Conservation (phyloP, 2,888 invertebrate species). For the Acanthosoma haemorrhoidale region DNA sequence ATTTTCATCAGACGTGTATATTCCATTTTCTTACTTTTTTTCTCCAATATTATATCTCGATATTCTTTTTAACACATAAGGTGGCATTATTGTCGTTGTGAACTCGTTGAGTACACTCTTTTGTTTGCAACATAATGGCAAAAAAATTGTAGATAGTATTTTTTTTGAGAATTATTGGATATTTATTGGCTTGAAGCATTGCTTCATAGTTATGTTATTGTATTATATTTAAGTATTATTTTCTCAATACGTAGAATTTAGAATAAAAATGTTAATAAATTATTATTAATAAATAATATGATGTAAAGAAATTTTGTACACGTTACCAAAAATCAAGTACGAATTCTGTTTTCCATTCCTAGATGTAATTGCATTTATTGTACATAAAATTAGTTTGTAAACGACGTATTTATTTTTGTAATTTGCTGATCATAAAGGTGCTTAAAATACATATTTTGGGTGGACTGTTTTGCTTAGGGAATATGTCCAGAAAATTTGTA, state of each 20-base stretch:
- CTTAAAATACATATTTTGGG: neutral
- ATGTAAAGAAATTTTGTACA: neutral
- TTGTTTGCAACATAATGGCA: neutral
- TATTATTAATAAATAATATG: neutral
- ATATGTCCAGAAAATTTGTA: neutral
- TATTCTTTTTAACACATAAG: neutral
- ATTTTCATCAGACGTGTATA: too few relatives aligned
- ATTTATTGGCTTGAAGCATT: neutral
- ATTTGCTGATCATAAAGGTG: conserved; percentile 3
- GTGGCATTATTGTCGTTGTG: conserved; percentile 2
- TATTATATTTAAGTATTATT: neutral
- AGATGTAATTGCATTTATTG: neutral
- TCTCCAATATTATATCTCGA: neutral
- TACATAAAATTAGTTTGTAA: conserved; percentile 1
- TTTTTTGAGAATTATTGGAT: neutral
- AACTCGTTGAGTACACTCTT: neutral
- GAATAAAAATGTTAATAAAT: neutral
- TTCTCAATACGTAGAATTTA: neutral
- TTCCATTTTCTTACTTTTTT: neutral
- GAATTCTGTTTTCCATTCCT: neutral
- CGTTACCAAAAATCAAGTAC: conserved; percentile 6
- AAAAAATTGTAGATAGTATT: neutral
- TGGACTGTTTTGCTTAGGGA: neutral
- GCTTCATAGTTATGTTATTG: neutral
- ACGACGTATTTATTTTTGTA: conserved; percentile 8